A percentile compares a stretch with the other conserved stretches of the same genome.
These are phyloP conservation scores for Fistularia tabacaria DNA, from an alignment of 2,797 vertebrate species.

Conservation along the genomic window DNA sequence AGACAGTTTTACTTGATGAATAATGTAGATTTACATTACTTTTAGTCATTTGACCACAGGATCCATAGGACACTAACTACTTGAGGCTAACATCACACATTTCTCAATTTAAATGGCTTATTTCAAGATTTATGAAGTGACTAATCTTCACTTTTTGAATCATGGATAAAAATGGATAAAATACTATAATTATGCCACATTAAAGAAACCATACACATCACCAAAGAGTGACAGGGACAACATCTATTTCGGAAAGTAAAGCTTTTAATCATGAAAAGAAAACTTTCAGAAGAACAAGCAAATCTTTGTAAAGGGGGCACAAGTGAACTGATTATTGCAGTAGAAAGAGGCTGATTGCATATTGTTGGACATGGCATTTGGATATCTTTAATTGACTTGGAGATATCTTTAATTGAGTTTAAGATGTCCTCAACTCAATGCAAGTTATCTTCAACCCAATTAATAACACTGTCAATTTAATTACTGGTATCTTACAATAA, in stretches of 20 bases:
- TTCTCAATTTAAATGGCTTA: too few relatives aligned
- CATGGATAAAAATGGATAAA: conserved; percentile 65
- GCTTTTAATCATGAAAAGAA: conserved; percentile 67
- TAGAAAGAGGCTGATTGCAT: conserved; percentile 70
- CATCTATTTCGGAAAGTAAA: conserved; percentile 63
- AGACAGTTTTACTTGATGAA: too few relatives aligned
- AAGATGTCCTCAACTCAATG: conserved; percentile 81
- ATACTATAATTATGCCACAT: conserved; percentile 60
- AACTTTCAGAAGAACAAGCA: conserved; percentile 68
- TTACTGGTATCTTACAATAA: conserved; percentile 82
- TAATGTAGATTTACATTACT: too few relatives aligned
- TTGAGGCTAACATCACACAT: too few relatives aligned
- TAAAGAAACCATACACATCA: conserved; percentile 59
- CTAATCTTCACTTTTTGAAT: conserved; percentile 66
- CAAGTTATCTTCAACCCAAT: conserved; percentile 82
- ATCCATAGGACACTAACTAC: too few relatives aligned
- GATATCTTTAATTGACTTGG: conserved; percentile 81
- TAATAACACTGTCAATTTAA: conserved; percentile 83
- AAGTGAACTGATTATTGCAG: conserved; percentile 68
- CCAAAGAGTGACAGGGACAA: conserved; percentile 56
- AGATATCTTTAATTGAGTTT: conserved; percentile 85
- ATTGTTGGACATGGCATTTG: conserved; percentile 74
- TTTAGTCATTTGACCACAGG: too few relatives aligned
- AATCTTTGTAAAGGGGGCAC: conserved; percentile 67
- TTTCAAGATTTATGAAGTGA: conserved; percentile 11